Conservation (phyloP, 1,140 invertebrate species). For the Anthonomus grandis region DNA sequence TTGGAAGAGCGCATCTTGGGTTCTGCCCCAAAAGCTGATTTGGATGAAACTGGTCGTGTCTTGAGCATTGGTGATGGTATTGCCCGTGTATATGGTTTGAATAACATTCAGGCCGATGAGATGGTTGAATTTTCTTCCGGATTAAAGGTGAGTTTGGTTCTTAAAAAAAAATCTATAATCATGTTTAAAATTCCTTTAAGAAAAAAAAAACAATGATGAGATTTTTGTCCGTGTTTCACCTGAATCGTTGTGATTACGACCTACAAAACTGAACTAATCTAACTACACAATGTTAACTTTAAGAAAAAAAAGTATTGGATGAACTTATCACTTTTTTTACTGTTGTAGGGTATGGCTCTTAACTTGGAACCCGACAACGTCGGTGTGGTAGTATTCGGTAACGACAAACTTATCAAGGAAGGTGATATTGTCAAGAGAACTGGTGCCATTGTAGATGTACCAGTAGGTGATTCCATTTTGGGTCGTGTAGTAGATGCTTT, state of each 20-base stretch:
- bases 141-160: slow-evolving; percentile 92
- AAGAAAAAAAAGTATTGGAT: too few relatives aligned
- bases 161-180: too few relatives aligned
- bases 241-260: too few relatives aligned
- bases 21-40: slow-evolving; percentile 80
- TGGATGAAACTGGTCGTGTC: slow-evolving; percentile 98
- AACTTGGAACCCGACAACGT: slow-evolving; percentile 99
- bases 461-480: slow-evolving; percentile 91
- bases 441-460: slow-evolving; percentile 99
- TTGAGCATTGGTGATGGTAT: slow-evolving; percentile 99
- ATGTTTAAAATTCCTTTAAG: too few relatives aligned
- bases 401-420: slow-evolving; percentile 98
- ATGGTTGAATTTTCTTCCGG: slow-evolving; percentile 99
- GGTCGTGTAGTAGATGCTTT: slow-evolving; percentile 99
- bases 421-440: slow-evolving; percentile 99
- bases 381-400: slow-evolving; percentile 99
- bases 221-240: too few relatives aligned
- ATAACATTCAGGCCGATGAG: slow-evolving; percentile 99
- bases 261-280: too few relatives aligned
- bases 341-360: slow-evolving; percentile 96
- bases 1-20: slow-evolving; percentile 98
- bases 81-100: slow-evolving; percentile 99
- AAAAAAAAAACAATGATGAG: too few relatives aligned
- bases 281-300: too few relatives aligned
- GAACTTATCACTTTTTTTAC: too few relatives aligned